These are phyloP conservation scores for Helogale parvula DNA, from an alignment of 2,113 vertebrate genomes.

Conservation along the genomic window DNA sequence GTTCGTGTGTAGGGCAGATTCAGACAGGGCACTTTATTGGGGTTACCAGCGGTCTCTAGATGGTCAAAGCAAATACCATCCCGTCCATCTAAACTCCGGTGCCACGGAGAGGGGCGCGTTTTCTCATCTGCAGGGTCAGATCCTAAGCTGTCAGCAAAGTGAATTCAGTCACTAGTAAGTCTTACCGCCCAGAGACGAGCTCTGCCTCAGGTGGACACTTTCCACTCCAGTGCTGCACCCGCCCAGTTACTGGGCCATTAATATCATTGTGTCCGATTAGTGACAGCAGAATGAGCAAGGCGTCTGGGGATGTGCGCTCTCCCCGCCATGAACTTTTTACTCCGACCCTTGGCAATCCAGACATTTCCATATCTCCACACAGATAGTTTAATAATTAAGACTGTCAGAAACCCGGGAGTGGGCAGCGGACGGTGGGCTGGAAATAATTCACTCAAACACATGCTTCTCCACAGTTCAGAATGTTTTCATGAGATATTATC, in stretches of 20 bases:
- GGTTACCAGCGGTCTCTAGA: conserved; percentile 80
- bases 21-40: conserved; percentile 78
- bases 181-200: conserved; percentile 88
- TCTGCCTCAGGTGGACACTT: conserved; percentile 84
- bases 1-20: conserved; percentile 83
- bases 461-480: background rate
- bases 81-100: conserved; percentile 78
- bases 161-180: conserved; percentile 85
- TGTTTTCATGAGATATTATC: conserved; percentile 1
- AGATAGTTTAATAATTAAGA: conserved; percentile 60
- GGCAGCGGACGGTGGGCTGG: background rate
- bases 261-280: conserved; percentile 91
- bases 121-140: conserved; percentile 83
- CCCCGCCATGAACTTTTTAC: conserved; percentile 74
- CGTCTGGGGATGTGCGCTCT: conserved; percentile 51
- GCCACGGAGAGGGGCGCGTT: conserved; percentile 78
- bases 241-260: conserved; percentile 89
- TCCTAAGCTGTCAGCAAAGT: conserved; percentile 89
- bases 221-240: conserved; percentile 86
- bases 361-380: background rate
- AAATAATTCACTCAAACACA: conserved; percentile 17
- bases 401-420: background rate
- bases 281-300: conserved; percentile 81
- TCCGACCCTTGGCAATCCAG: conserved; percentile 77
- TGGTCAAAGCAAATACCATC: conserved; percentile 84